Base-by-base conservation (phyloP, 2,113 vertebrate genomes). In the Amphiprion percula region DNA sequence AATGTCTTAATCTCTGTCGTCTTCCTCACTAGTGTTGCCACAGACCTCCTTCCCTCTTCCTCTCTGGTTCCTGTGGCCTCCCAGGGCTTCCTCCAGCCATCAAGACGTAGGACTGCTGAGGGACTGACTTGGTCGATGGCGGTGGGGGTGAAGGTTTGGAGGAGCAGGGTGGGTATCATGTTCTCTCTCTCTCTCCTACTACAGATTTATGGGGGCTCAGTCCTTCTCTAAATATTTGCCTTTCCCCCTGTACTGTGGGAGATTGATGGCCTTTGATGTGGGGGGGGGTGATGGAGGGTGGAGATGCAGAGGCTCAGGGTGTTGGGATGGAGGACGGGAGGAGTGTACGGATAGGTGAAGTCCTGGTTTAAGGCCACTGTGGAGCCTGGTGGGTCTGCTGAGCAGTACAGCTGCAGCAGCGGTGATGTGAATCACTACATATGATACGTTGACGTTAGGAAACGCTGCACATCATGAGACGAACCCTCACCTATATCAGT, bases 201-300 rank as follows among this genome's bases (percentile, higher is more conserved):
- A 90, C 92, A 94, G 95, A 95, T 95, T 95, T 95, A 95, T 95
- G 93, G 92, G 89, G 92, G 85, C 94, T 94, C 90, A 86, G 93
- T 89, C 90, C 94, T 94, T 95, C 91, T 95, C 92, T 95, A 95
- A 95, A 95, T 95, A 95, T 95, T 95, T 95, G 93, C 93, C 93
- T 95, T 95, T 95, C 92, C 90, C 93, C 90, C 92, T 94, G 93
- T 93, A 94, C 86, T 83, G 88, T 79, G 88, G 88, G 94, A 94
- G 95, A 94, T 94, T 95, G 93, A 95, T 95, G 93, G 91, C 82
- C 92, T 95, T 94, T 94, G 93, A 95, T 93, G 93, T 93, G 88
- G 65, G 87, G n/a, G 54, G 54, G 73, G 60, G 33, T 52, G 66
- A 46, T 54, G 61, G 78, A 37, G 81, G 92, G 26, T 92, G 85